A percentile compares a stretch with the other conserved stretches of the same genome.
Evolutionary conservation across 2,888 invertebrate genomes (phyloP).

Genomic region (Zygogramma bicolorata): DNA sequence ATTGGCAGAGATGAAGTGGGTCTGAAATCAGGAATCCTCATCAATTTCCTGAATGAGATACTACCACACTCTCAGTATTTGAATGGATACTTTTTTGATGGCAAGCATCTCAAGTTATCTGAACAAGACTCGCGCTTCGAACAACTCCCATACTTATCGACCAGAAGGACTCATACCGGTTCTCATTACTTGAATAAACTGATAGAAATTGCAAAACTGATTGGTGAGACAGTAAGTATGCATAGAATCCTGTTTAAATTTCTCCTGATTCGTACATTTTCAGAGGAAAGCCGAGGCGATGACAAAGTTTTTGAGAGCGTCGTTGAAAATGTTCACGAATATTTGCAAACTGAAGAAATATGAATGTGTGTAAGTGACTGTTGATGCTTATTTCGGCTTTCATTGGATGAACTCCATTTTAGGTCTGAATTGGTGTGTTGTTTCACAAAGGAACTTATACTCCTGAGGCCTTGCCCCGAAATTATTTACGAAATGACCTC

Average conservation of each 20-base stretch:
- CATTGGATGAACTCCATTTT: conserved; percentile 25
- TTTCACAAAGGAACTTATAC: conserved; percentile 48
- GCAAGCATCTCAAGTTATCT: conserved; percentile 24
- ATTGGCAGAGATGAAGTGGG: conserved; percentile 52
- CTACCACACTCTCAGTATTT: conserved; percentile 50
- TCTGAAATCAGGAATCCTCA: conserved; percentile 52
- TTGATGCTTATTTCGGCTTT: neutral
- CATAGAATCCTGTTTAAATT: neutral
- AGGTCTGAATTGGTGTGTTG: conserved; percentile 42
- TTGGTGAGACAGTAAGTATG: conserved; percentile 54
- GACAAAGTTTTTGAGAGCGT: conserved; percentile 48
- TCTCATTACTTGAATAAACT: conserved; percentile 45
- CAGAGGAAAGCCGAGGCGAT: conserved; percentile 49
- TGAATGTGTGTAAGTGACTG: conserved; percentile 41
- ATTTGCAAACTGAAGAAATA: conserved; percentile 40
- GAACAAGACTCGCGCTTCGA: conserved; percentile 14
- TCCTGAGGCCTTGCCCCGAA: conserved; percentile 44
- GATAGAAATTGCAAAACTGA: conserved; percentile 44
- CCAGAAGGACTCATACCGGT: conserved; percentile 31
- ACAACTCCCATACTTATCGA: conserved; percentile 24
- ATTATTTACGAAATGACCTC: conserved; percentile 46
- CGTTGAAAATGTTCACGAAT: conserved; percentile 47
- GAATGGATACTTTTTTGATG: conserved; percentile 34
- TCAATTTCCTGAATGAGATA: conserved; percentile 53
- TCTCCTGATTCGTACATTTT: conserved; percentile 34